These are phyloP conservation scores for Chirona hameri DNA, from an alignment of 2,888 invertebrate species.

Conservation along the genomic window DNA sequence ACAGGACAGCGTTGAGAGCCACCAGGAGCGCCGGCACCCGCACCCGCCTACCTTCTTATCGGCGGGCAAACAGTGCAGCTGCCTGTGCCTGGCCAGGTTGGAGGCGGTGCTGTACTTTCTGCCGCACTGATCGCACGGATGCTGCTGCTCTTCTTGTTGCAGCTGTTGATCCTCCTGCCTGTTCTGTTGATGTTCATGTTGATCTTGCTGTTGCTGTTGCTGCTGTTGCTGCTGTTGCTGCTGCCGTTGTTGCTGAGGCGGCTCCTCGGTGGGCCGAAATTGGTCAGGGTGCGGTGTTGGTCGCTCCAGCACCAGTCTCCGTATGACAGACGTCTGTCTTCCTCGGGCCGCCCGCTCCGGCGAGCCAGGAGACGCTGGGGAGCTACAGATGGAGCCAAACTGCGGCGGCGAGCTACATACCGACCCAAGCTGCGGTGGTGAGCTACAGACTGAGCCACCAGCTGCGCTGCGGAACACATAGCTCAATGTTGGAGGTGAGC, in stretches of 20 bases:
- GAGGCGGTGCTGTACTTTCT: conserved; percentile 54
- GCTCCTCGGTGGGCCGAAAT: too few species aligned
- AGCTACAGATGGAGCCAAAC: background rate
- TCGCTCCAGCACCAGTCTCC: background rate
- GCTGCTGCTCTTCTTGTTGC: background rate
- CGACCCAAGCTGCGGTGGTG: background rate
- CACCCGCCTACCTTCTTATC: conserved; percentile 8
- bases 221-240: background rate
- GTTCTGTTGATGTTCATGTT: background rate
- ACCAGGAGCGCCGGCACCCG: too few species aligned
- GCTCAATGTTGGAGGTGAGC: background rate
- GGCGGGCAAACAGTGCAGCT: conserved; percentile 39
- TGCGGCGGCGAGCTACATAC: background rate
- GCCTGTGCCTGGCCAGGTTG: conserved; percentile 54
- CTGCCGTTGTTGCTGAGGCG: too few species aligned
- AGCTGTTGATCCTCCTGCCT: background rate
- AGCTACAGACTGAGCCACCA: background rate
- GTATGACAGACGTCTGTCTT: background rate
- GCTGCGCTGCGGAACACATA: background rate
- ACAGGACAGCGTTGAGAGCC: too few species aligned
- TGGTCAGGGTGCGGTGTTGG: too few species aligned
- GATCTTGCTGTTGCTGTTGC: conserved; percentile 32
- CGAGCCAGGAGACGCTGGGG: background rate
- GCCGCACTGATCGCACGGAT: conserved; percentile 47
- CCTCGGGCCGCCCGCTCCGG: background rate